These are phyloP conservation scores for Bos indicus DNA, from an alignment of 2,113 vertebrate species.

Conservation along the genomic window DNA sequence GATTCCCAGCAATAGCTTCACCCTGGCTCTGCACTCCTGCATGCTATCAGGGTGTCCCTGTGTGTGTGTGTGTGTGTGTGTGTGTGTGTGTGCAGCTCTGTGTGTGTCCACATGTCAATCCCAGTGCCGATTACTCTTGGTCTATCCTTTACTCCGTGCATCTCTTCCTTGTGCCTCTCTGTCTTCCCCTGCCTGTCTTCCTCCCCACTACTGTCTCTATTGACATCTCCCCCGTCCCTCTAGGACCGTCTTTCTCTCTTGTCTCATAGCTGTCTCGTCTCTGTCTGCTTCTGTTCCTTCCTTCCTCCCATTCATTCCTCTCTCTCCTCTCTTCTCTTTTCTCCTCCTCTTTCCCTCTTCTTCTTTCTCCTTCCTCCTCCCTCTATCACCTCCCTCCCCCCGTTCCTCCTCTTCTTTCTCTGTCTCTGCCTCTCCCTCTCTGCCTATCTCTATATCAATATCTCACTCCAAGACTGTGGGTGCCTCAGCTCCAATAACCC, in stretches of 20 bases:
- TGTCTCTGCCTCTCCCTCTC: not conserved
- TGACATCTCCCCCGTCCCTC: not conserved
- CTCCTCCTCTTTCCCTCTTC: not conserved
- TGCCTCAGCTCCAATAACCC: not conserved
- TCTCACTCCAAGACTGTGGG: not conserved
- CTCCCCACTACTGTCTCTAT: not conserved
- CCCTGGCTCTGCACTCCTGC: rapidly evolving
- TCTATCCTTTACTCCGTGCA: too few species aligned
- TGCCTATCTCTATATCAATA: not conserved
- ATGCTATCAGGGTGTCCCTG: not conserved
- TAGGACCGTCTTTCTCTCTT: not conserved
- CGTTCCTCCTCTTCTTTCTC: not conserved
- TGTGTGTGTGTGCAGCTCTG: not conserved
- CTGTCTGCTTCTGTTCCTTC: too few species aligned
- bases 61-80: too few species aligned
- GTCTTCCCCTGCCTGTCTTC: not conserved
- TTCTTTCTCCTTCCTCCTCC: not conserved
- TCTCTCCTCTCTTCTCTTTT: not conserved
- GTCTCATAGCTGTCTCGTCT: not conserved
- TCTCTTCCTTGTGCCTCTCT: too few species aligned
- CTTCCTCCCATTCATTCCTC: not conserved
- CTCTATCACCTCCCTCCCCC: too few species aligned
- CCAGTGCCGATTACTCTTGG: not conserved
- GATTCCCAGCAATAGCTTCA: not conserved
- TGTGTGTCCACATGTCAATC: too few species aligned